phyloP scores from a whole-genome alignment of 2,888 invertebrate species.

The Mesorhabditis sp. region DNA sequence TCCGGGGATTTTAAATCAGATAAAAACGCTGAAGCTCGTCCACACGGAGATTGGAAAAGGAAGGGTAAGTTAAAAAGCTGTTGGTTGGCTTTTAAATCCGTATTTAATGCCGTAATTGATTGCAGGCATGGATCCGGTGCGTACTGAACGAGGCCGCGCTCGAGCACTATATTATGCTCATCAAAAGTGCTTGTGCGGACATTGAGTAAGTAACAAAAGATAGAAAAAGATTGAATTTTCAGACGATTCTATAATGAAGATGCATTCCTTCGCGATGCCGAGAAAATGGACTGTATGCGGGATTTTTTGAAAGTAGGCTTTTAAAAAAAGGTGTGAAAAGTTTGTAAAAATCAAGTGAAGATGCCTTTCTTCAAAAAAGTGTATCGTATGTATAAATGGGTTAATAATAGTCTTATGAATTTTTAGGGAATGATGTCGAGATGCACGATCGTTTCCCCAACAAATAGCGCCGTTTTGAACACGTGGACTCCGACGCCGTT shows the following conservation, averaged over 20 bases:
- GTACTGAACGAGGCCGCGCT: conserved; percentile 61
- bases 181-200: conserved; percentile 58
- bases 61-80: conserved; percentile 46
- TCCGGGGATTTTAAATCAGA: conserved; percentile 58
- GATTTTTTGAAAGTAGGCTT: conserved; percentile 12
- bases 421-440: conserved; percentile 5
- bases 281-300: conserved; percentile 59
- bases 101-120: conserved; percentile 4
- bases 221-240: conserved; percentile 19
- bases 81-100: not conserved
- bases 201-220: conserved; percentile 47
- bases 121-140: conserved; percentile 62
- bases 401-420: not conserved
- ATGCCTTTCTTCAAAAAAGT: not conserved
- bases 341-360: not conserved
- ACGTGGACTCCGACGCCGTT: conserved; percentile 61
- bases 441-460: conserved; percentile 52
- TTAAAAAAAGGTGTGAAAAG: not conserved
- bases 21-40: conserved; percentile 60
- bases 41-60: conserved; percentile 61
- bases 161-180: conserved; percentile 60
- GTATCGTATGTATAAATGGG: not conserved
- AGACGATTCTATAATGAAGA: conserved; percentile 60
- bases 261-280: conserved; percentile 60
- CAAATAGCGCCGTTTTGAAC: conserved; percentile 61